Evolutionary conservation across 2,888 invertebrate genomes (phyloP).

Genomic region (Lomographa bimaculata): DNA sequence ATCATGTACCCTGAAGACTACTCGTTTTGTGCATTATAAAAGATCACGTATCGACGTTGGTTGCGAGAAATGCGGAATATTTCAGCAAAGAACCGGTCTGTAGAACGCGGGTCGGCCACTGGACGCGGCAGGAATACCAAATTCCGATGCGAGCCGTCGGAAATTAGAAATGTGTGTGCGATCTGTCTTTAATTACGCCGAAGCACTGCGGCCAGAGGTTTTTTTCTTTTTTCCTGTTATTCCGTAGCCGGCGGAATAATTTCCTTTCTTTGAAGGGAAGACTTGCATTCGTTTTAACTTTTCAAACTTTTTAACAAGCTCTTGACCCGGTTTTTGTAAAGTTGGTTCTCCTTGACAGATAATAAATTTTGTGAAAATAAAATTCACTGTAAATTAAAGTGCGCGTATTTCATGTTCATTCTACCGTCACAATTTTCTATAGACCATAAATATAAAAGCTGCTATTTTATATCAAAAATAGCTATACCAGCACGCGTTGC

Average conservation of each 20-base stretch:
- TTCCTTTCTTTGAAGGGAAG: constrained; percentile 8
- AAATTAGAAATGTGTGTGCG: constrained; percentile 34
- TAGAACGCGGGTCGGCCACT: constrained; percentile 11
- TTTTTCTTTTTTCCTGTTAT: constrained; percentile 8
- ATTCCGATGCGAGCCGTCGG: constrained; percentile 29
- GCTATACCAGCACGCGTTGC: too few species aligned
- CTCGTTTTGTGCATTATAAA: too few species aligned
- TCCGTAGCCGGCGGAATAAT: constrained; percentile 5
- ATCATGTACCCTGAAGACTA: too few species aligned
- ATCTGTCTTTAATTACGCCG: constrained; percentile 34
- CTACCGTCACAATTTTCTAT: too few species aligned
- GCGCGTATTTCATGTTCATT: too few species aligned
- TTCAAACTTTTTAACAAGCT: background rate
- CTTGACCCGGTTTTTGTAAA: too few species aligned
- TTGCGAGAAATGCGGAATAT: constrained; percentile 14
- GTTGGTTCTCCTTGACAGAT: too few species aligned
- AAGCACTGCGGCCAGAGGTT: constrained; percentile 6
- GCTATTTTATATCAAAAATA: too few species aligned
- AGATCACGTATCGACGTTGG: constrained; percentile 7
- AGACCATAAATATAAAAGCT: too few species aligned
- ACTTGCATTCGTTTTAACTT: constrained; percentile 7
- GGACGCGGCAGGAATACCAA: constrained; percentile 28
- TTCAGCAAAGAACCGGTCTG: constrained; percentile 13
- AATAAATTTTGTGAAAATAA: constrained; percentile 8
- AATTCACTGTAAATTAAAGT: too few species aligned